Conservation (phyloP, 2,888 invertebrate genomes). For the Tholera decimalis region DNA sequence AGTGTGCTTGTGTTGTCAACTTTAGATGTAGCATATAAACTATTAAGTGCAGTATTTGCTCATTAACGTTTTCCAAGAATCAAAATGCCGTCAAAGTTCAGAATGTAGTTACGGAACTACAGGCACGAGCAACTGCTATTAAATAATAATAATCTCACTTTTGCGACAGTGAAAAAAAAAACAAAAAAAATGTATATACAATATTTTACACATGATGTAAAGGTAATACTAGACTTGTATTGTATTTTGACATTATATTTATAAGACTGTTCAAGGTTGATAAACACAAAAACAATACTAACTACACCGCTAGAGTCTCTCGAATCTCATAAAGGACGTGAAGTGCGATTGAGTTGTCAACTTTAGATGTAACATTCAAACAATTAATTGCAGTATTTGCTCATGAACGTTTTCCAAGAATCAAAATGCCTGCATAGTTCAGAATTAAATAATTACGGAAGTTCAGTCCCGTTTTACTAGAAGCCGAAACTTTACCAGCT, state of each 20-base stretch:
- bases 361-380: neutral
- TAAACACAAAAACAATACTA: no score
- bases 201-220: no score
- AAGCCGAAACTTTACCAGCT: slow-evolving; percentile 7
- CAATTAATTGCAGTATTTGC: neutral
- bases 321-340: no score
- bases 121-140: no score
- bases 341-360: slow-evolving; percentile 15
- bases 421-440: neutral
- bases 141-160: no score
- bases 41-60: neutral
- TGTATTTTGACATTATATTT: no score
- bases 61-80: neutral
- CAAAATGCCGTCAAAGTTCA: neutral
- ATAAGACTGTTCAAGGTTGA: no score
- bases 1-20: slow-evolving; percentile 14
- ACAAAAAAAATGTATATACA: no score
- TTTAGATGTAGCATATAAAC: neutral
- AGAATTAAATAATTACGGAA: neutral
- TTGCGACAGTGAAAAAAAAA: no score
- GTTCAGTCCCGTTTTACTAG: neutral
- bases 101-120: neutral
- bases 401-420: neutral
- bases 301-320: no score
- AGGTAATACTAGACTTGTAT: no score